A percentile compares a stretch with the other conserved stretches of the same genome.
These are phyloP conservation scores for Andrena marginata DNA, from an alignment of 2,888 invertebrate genomes.

Conservation along the genomic window DNA sequence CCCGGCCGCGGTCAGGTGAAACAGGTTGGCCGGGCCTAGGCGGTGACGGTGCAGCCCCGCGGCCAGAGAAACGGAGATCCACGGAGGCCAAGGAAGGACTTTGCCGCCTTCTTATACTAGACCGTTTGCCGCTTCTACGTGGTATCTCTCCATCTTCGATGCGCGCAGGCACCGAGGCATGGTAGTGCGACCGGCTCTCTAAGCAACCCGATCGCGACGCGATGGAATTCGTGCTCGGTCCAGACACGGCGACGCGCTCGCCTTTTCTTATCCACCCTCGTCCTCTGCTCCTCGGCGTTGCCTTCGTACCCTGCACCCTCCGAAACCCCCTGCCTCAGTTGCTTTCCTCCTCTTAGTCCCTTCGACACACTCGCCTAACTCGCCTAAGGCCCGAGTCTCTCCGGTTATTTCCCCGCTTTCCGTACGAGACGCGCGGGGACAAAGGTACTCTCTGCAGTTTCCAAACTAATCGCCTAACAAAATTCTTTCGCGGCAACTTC, in stretches of 20 bases:
- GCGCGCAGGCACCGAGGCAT: constrained; percentile 48
- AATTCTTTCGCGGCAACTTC: constrained; percentile 34
- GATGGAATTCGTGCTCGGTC: constrained; percentile 75
- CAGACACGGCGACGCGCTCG: constrained; percentile 67
- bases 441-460: constrained; percentile 12
- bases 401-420: neutral
- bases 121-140: constrained; percentile 73
- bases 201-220: constrained; percentile 76
- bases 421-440: neutral
- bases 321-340: neutral
- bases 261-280: constrained; percentile 61
- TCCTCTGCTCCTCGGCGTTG: neutral
- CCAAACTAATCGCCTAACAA: constrained; percentile 39
- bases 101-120: constrained; percentile 69
- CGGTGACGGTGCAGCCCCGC: constrained; percentile 30
- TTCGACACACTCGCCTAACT: constrained; percentile 24
- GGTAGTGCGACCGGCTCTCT: constrained; percentile 71
- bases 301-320: neutral
- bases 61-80: constrained; percentile 39
- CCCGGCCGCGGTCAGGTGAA: constrained; percentile 52
- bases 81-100: constrained; percentile 54
- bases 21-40: constrained; percentile 66
- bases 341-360: constrained; percentile 44
- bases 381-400: constrained; percentile 30
- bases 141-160: constrained; percentile 73